Evolutionary conservation across 2,113 vertebrate genomes (phyloP), one percentile per base, ranked within the genome.

Genomic region (Mormyrus iriodes): DNA sequence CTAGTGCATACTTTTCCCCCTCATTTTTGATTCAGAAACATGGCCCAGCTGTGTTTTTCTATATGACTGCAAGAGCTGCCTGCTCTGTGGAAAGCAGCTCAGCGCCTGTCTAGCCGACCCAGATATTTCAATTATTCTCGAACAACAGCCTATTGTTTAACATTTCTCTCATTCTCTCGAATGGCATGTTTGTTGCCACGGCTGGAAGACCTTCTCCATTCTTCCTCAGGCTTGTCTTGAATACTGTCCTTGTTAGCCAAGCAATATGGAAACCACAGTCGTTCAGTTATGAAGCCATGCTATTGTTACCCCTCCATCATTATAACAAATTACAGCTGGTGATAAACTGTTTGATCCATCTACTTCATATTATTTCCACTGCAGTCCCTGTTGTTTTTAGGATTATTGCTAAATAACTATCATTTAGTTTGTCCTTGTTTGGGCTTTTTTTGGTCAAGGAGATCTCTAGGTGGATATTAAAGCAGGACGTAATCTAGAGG

Each of bases 21-120:
- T n/a, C 19, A 31, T 19, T 35, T 51, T 48, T 48, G 8, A 27
- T 83, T 83, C 21, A 48, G 49, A 88, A 88, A 44, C 69, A 42
- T 53, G 21, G 21, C 53, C 51, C 52, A 85, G 79, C 88, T 61
- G 88, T 85, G 42, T 89, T 89, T 79, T 84, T n/a, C 31, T 89
- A 44, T 44, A 58, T 61, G 51, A 35, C 7, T 27, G 51, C 88
- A 85, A 89, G 85, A 46, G 52, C 52, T 55, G 6, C 3, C 42
- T 17, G 21, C 42, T 39, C 85, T 21, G 46, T 46, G 24, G 65
- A 88, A 52, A 35, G 24, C 87, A 65, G n/a, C 5, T 44, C 55
- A 73, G 55, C 10, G 69, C 19, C 76, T 24, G 31, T 83, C 49
- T 76, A 51, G 73, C 17, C 12, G 42, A 48, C 65, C 51, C 17